Evolutionary conservation across 2,113 vertebrate genomes (phyloP).

Genomic region (Notarius lentiginosus): DNA sequence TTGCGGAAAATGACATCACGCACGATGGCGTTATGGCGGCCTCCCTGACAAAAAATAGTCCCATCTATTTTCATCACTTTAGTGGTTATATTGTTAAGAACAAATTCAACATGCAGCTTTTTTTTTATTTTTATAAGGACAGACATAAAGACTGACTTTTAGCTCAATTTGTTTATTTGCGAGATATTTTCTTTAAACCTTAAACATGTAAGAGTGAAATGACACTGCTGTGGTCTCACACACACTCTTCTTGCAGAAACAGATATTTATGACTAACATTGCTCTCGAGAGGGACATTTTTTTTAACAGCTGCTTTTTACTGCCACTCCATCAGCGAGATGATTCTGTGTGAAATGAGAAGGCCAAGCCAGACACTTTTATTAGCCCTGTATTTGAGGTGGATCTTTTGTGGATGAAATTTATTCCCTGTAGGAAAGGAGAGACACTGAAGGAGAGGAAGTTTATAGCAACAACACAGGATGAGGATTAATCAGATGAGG

Average conservation of each 20-base stretch:
- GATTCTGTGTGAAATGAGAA: slow-evolving; percentile 27
- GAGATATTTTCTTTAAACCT: background rate
- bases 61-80: too few species aligned
- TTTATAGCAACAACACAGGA: background rate
- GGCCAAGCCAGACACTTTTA: slow-evolving; percentile 45
- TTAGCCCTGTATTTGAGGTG: slow-evolving; percentile 37
- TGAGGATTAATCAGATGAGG: background rate
- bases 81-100: too few species aligned
- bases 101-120: too few species aligned
- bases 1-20: too few species aligned
- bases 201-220: background rate
- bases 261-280: slow-evolving; percentile 26
- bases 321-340: slow-evolving; percentile 35
- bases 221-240: background rate
- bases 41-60: too few species aligned
- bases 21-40: too few species aligned
- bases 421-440: slow-evolving; percentile 34
- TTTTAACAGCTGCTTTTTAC: slow-evolving; percentile 41
- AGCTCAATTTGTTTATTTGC: too few species aligned
- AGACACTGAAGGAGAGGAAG: slow-evolving; percentile 41
- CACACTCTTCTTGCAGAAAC: background rate
- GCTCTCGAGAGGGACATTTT: slow-evolving; percentile 32
- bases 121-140: too few species aligned
- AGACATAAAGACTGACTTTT: too few species aligned
- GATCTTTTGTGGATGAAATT: slow-evolving; percentile 43